Base-by-base conservation (phyloP, 92 coral and sea anemone genomes). In the Phenganax marumi region DNA sequence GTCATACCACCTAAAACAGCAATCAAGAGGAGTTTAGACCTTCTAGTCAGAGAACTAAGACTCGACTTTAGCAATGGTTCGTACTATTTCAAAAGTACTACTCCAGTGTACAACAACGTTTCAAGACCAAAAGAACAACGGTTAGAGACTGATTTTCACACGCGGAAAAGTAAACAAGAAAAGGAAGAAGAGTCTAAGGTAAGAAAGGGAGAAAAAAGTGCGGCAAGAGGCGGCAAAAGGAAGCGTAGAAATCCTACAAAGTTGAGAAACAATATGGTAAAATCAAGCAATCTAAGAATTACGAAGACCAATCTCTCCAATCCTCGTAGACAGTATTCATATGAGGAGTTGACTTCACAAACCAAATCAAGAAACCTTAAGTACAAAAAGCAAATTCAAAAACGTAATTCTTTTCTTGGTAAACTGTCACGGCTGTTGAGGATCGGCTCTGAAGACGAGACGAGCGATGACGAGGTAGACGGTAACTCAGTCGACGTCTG, bases 1-100 rank as follows among this genome's bases (percentile, higher is more conserved):
- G 73, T 78, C 46, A 63, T 78, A 48, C 83, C 83, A 48, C 83
- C 83, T 11, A 61, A 60, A 21, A 6, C 83, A 43, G 83, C 83
- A 6, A 50, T 78, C 10, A 62, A 50, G 22, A 61, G 25, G 10
- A 56, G 83, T 78, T 49, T 78, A 22, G 83, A 78, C 21, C 83
- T 61, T 39, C 70, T 78, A 11, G 73, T 78, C 6, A 12, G 26
- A 78, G 72, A 61, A 26, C 18, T 17, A 24, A 63, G 52, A 78
- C 72, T 78, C 17, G 73, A 61, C 52, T 19, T 78, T 60, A 50
- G 61, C 10, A 50, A 78, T 22, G 83, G 73, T n/a, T 61, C 73
- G 22, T 78, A 78, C 25, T 48, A 61, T 50, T 65, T 58, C n/a
- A 56, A 48, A 33, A 49, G 33, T 12, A 16, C 58, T 10, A 16